Evolutionary conservation across 1,140 invertebrate species (phyloP), one percentile per base, ranked within the genome.

Genomic region (Pseudomyrmex cubaensis): DNA sequence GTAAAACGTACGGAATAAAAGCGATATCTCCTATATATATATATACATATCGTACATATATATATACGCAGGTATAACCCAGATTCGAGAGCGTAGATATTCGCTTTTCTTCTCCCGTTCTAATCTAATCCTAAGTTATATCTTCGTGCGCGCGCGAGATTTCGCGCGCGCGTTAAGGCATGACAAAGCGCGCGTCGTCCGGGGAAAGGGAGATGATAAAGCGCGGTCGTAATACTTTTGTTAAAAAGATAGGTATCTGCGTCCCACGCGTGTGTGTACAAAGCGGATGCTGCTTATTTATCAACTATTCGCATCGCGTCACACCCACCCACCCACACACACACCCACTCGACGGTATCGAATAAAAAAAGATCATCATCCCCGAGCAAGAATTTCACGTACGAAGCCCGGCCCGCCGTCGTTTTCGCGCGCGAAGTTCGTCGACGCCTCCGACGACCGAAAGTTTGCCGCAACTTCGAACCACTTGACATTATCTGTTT

Each of bases 401-500:
- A 59, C 44, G 12, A 46, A 80, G 54, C 13, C 44, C 15, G 25
- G 25, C 46, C 8, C 20, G 17, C 2, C n/a, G 15, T n/a, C 56
- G 7, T 35, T 35, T 35, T 35, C 35, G 35, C n/a, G 13, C 56
- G n/a, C n/a, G 2, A 78, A 78, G 64, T 70, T 78, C 20, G 17
- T n/a, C 12, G 9, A 35, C 15, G 15, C 63, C 20, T 54, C 62
- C 35, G 35, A 35, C 35, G 50, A 15, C 22, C 15, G 17, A 35
- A 80, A 80, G 76, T 80, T 80, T 59, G 15, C 15, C 54, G n/a
- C 54, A 70, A 80, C 76, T 80, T 70, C 3, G 15, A 25, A 54
- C 64, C 76, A 78, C 76, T 80, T 80, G 76, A 80, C 76, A 80
- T 72, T 80, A 80, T 80, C 66, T 80, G 54, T 80, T 80, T 80